phyloP scores from a whole-genome alignment of 2,113 vertebrate species.

The Myiagra hebetior region DNA sequence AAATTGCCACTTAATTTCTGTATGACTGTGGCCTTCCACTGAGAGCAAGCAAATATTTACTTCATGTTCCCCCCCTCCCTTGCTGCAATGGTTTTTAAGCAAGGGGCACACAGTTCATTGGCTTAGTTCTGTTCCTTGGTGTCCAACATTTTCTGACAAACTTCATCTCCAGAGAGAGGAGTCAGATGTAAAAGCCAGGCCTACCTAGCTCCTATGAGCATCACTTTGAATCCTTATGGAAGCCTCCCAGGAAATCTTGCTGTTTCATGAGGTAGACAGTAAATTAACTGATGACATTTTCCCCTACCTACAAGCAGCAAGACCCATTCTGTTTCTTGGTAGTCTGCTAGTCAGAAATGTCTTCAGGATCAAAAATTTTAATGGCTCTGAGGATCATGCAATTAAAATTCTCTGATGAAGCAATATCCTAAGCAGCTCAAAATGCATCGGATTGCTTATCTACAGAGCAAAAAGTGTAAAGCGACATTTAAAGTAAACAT shows the following conservation, averaged over 20 bases:
- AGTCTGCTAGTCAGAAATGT: not conserved
- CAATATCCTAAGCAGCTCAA: not conserved
- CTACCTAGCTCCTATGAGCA: not conserved
- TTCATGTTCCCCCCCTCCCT: not conserved
- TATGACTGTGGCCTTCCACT: not conserved
- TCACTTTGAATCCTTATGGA: not conserved
- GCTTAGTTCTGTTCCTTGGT: not conserved
- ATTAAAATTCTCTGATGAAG: not conserved
- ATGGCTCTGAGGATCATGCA: not conserved
- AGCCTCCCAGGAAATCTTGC: not conserved
- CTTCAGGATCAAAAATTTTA: not conserved
- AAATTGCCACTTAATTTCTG: not conserved
- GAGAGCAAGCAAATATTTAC: not conserved
- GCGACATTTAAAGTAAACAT: not conserved
- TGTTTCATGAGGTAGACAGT: not conserved
- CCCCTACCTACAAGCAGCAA: not conserved
- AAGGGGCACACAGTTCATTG: not conserved
- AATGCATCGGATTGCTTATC: not conserved
- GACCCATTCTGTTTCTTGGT: not conserved
- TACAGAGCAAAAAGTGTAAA: not conserved
- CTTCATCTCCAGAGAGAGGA: not conserved
- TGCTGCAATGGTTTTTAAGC: not conserved
- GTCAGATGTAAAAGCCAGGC: not conserved
- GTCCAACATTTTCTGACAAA: not conserved
- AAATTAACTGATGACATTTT: not conserved